phyloP scores from a whole-genome alignment of 2,888 invertebrate genomes.

The Disparrhopalites patrizii region DNA sequence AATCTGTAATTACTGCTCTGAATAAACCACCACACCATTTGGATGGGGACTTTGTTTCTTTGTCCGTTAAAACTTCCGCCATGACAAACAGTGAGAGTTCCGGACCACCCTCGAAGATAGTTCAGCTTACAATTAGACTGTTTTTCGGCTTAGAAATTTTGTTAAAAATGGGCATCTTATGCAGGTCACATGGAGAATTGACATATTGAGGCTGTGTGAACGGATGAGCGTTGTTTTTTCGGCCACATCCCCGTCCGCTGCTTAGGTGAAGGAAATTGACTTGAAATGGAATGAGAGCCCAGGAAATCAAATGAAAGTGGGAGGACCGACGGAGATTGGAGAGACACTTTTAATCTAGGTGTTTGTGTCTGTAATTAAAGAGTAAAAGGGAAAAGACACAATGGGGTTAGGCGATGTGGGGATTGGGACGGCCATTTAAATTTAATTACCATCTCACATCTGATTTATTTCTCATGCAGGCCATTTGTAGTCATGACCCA shows the following conservation, averaged over 20 bases:
- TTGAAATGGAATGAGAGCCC: background rate
- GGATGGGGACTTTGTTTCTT: too few species aligned
- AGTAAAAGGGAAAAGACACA: background rate
- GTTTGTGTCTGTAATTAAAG: too few species aligned
- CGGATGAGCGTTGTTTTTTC: background rate
- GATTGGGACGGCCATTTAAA: slow-evolving; percentile 32
- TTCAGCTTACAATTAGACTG: too few species aligned
- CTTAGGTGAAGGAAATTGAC: background rate
- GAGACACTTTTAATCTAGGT: background rate
- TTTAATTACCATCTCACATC: slow-evolving; percentile 33
- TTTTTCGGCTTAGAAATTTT: too few species aligned
- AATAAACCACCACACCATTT: too few species aligned
- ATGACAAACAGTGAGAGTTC: too few species aligned
- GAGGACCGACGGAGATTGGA: background rate
- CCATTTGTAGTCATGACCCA: slow-evolving; percentile 19
- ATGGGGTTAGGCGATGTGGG: slow-evolving; percentile 9
- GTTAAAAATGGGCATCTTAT: too few species aligned
- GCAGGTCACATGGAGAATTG: too few species aligned
- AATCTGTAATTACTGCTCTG: too few species aligned
- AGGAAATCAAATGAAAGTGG: background rate
- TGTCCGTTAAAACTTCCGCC: too few species aligned
- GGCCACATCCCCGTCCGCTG: background rate
- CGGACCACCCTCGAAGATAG: too few species aligned
- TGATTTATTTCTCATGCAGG: slow-evolving; percentile 21
- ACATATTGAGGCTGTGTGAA: too few species aligned